Evolutionary conservation across 2,888 invertebrate species (phyloP).

Genomic region (Ganaspis brasiliensis): DNA sequence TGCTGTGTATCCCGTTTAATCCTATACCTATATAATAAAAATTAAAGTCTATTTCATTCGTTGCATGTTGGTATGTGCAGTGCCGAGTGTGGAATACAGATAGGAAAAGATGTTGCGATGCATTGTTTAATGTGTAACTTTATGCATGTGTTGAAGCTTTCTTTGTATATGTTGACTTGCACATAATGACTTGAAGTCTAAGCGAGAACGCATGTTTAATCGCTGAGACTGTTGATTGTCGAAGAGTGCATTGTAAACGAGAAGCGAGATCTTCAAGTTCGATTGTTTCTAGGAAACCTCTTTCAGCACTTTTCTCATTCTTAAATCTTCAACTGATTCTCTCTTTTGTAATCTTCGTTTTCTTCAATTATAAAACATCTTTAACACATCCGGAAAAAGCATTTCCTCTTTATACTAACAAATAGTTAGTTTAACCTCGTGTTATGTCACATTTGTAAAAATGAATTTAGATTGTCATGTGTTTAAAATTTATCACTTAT

Average conservation of each 20-base stretch:
- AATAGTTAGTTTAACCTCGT: too few species aligned
- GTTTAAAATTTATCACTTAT: too few species aligned
- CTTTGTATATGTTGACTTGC: background rate
- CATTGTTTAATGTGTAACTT: background rate
- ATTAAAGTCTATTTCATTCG: background rate
- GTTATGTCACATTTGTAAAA: too few species aligned
- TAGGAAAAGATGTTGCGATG: background rate
- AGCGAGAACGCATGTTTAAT: background rate
- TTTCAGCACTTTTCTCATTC: background rate
- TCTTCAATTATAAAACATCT: too few species aligned
- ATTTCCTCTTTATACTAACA: too few species aligned
- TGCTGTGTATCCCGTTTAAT: too few species aligned
- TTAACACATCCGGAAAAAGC: too few species aligned
- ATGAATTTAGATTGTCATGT: too few species aligned
- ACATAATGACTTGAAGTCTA: background rate
- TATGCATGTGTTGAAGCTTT: background rate
- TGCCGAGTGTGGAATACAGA: background rate
- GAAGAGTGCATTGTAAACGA: background rate
- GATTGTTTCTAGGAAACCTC: background rate
- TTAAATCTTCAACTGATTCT: background rate
- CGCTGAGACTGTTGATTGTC: background rate
- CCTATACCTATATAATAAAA: background rate
- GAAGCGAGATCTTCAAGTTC: background rate
- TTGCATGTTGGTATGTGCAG: background rate
- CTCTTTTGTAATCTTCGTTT: too few species aligned